A percentile compares a stretch with the other conserved stretches of the same genome.
phyloP scores from a whole-genome alignment of 2,797 vertebrate species.

The Aldrovandia affinis region DNA sequence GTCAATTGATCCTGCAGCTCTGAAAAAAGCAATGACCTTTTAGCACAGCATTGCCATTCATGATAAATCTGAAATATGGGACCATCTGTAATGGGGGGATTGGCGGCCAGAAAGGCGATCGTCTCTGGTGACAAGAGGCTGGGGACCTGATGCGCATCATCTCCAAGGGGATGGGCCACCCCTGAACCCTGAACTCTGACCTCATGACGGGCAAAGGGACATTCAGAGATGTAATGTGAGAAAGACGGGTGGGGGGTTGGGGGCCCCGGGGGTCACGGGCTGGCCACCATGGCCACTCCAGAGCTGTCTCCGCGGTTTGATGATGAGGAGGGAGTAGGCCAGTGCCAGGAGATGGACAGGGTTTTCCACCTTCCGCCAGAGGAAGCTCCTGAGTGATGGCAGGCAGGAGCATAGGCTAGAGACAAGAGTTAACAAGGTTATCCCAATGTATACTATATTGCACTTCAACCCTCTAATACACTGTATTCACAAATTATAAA shows the following conservation, averaged over 20 bases:
- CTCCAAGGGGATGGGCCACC: slow-evolving; percentile 63
- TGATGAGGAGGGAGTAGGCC: neutral
- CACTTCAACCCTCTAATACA: neutral
- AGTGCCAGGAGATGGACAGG: neutral
- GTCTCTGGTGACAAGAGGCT: slow-evolving; percentile 63
- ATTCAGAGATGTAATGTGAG: slow-evolving; percentile 74
- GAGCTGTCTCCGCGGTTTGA: slow-evolving; percentile 59
- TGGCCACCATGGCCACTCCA: slow-evolving; percentile 61
- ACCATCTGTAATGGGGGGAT: slow-evolving; percentile 67
- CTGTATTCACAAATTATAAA: neutral
- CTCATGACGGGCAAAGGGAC: slow-evolving; percentile 76
- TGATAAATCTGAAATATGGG: slow-evolving; percentile 74
- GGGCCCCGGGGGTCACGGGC: slow-evolving; percentile 56
- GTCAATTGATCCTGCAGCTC: slow-evolving; percentile 60
- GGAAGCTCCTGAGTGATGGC: neutral
- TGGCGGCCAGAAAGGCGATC: slow-evolving; percentile 69
- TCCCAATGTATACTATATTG: no score
- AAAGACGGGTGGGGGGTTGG: slow-evolving; percentile 46
- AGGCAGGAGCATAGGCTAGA: neutral
- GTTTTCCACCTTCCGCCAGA: neutral
- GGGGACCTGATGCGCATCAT: slow-evolving; percentile 28
- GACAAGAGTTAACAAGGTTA: neutral
- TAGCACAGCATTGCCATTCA: slow-evolving; percentile 65
- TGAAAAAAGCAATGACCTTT: slow-evolving; percentile 65
- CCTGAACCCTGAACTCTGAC: slow-evolving; percentile 75